Conservation (phyloP, 2,113 vertebrate species). For the Lasiurus borealis region DNA sequence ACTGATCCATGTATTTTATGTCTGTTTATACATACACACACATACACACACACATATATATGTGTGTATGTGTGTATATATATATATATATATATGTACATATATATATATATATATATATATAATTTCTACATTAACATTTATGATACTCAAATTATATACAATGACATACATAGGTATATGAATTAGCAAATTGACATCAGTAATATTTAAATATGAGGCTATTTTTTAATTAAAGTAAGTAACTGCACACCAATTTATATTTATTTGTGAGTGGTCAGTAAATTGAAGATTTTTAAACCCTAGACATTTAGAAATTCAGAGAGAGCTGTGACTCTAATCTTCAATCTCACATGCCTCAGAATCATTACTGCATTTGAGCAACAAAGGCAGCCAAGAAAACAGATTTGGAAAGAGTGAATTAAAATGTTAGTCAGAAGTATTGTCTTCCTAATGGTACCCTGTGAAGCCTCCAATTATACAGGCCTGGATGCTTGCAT, state of each 20-base stretch:
- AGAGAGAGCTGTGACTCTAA: neutral
- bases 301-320: neutral
- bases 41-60: too few relatives aligned
- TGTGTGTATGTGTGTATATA: too few relatives aligned
- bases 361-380: neutral
- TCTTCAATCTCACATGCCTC: neutral
- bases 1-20: neutral
- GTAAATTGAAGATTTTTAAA: neutral
- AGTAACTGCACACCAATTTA: neutral
- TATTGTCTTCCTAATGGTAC: neutral
- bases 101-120: too few relatives aligned
- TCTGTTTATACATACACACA: neutral
- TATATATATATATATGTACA: too few relatives aligned
- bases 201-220: neutral
- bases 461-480: neutral
- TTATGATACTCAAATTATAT: neutral
- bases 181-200: neutral
- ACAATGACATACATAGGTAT: neutral
- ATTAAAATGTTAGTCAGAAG: neutral
- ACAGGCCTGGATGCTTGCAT: neutral
- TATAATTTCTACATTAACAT: neutral
- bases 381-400: neutral
- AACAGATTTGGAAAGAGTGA: neutral
- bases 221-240: conserved; percentile 1
- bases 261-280: neutral